Base-by-base conservation (phyloP, 2,113 vertebrate genomes). In the Chauna torquata region DNA sequence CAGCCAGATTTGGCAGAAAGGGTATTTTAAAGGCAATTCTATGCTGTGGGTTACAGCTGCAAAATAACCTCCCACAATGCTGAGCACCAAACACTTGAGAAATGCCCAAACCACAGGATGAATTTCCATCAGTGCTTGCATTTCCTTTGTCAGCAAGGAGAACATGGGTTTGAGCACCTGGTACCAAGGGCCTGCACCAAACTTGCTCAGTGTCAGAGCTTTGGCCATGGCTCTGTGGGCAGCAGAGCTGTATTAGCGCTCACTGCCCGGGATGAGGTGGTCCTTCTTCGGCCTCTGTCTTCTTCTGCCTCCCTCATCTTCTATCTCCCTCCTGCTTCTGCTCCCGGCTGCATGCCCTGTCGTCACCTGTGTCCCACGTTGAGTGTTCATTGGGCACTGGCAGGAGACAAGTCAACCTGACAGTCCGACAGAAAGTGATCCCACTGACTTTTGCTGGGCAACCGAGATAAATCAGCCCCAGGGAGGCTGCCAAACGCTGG, bases 201-300 rank as follows among this genome's bases (percentile, higher is more conserved):
- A 14, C 36, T 24, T 17, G 30, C 50, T 42, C 5, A 1, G 16
- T 57, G 54, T 49, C 66, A 64, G 79, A 45, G 61, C 61, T 68
- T 55, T 55, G 45, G n/a, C 59, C 27, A 1, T 64, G 69, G 50
- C n/a, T 66, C 45, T 36, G 38, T 34, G 52, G 58, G 71, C 52
- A 65, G 44, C 82, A 76, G 70, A 76, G 38, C 16, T 3, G 1
- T 7, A 64, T 59, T 54, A 34, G 30, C 17, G 28, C 20, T 71
- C 4, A 8, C 58, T 77, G 64, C 44, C 52, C 0, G 1, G 32
- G n/a, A n/a, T 0, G 8, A 61, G 45, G 22, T 42, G 40, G 38
- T 42, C 20, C 44, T 82, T 30, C 50, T 69, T 57, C 82, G 54
- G 70, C 57, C 16, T 66, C 32, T 20, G 15, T 66, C 57, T 44